Base-by-base conservation (phyloP, 30 jellyfish, hydroid and myxozoan species). In the Turritopsis rubra region DNA sequence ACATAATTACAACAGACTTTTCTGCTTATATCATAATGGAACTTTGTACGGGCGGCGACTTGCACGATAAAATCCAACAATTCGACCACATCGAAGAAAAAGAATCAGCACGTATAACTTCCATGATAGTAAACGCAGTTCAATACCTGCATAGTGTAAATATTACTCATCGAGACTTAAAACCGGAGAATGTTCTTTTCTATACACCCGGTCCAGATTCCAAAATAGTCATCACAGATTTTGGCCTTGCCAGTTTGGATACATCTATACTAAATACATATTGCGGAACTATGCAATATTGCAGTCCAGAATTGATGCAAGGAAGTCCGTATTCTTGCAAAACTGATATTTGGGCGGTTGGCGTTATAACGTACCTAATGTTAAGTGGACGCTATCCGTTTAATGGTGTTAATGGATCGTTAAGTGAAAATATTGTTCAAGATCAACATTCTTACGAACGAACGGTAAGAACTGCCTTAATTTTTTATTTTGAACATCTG, bases 1-100 rank as follows among this genome's bases (percentile, higher is more conserved):
- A 82, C 31, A 72, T 82, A 0, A 65, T 82, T 8, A 23, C 52
- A 1, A 18, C 85, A 4, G 26, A 66, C 18, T 29, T 16, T 29
- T 82, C 52, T 5, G 88, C 80, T 65, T 82, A 65, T 82, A 82
- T 82, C n/a, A 52, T 82, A 5, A 82, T 82, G 88, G 88, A 82
- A 9, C 85, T 82, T 3, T 85, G 86, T 0, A 82, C 88, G n/a
- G 88, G 88, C 30, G 88, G 88, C 5, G 88, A 82, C 26, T 71
- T 82, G 25, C 53, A 65, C 21, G 88, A 82, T 65, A 29, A 68
- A 21, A 82, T 82, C 18, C 85, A 71, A 31, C 60, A 28, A 3
- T 28, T 24, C 18, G 71, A 21, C n/a, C 75, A 28, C 66, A 26
- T 82, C 7, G 31, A 26, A 16, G 88, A 65, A 30, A 65, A 22